A percentile compares a stretch with the other conserved stretches of the same genome.
phyloP scores from a whole-genome alignment of 2,797 vertebrate species.

The Characodon lateralis region DNA sequence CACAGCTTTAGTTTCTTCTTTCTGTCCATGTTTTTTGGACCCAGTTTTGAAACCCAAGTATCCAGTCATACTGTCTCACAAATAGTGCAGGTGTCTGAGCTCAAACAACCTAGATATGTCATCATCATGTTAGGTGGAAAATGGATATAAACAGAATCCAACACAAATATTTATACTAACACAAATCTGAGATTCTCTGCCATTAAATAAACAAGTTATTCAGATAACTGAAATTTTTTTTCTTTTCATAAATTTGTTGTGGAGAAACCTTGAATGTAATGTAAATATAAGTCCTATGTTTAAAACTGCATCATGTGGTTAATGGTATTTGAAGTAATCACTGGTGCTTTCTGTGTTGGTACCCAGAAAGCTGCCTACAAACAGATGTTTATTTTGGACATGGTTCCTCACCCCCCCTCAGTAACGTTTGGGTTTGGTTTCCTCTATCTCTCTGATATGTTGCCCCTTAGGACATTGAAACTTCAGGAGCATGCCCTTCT shows the following conservation, averaged over 20 bases:
- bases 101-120: background rate
- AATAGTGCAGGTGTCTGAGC: conserved; percentile 24
- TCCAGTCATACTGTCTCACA: conserved; percentile 24
- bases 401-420: conserved; percentile 21
- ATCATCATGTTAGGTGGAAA: background rate
- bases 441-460: conserved; percentile 31
- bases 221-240: background rate
- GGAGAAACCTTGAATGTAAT: background rate
- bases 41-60: conserved; percentile 27
- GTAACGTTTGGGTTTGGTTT: conserved; percentile 57
- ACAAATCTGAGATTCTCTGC: background rate
- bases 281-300: background rate
- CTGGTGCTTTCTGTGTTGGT: conserved; percentile 17
- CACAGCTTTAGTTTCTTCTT: conserved; percentile 50
- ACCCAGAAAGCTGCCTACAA: conserved; percentile 14
- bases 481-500: conserved; percentile 30
- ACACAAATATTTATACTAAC: background rate
- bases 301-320: background rate
- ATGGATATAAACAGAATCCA: background rate
- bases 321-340: background rate
- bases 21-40: conserved; percentile 19
- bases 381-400: conserved; percentile 52
- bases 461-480: conserved; percentile 46
- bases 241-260: background rate
- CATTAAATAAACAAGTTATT: background rate